A percentile compares a stretch with the other conserved stretches of the same genome.
phyloP scores from a whole-genome alignment of 2,113 vertebrate genomes.

The human region DNA sequence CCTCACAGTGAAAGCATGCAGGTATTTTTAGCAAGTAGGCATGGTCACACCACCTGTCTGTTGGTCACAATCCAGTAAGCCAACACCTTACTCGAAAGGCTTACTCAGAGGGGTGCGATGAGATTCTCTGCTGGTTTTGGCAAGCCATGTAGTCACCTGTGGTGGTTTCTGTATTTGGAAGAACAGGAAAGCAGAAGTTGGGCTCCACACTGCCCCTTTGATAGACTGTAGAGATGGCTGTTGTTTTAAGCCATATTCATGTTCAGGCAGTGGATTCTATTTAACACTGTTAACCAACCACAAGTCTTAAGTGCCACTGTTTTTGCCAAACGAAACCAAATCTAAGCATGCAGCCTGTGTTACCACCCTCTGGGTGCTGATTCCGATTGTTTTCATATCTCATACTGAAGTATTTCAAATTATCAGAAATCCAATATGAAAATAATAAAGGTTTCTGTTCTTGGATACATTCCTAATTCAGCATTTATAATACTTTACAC shows the following conservation, averaged over 20 bases:
- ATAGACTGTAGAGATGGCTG: background rate
- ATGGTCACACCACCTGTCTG: background rate
- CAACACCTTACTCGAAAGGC: background rate
- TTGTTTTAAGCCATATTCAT: background rate
- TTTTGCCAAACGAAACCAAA: background rate
- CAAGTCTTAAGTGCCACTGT: background rate
- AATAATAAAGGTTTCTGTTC: background rate
- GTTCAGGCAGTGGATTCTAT: background rate
- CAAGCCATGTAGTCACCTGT: fast-evolving
- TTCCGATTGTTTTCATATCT: background rate
- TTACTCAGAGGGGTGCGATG: background rate
- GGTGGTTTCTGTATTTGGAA: background rate
- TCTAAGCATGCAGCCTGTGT: background rate
- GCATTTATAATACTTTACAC: background rate
- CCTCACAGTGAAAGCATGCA: background rate
- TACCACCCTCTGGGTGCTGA: background rate
- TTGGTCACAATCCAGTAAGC: background rate
- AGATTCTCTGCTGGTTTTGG: background rate
- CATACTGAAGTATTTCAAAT: background rate
- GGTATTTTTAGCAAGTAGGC: background rate
- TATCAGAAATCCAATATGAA: background rate
- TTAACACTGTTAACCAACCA: background rate
- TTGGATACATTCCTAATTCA: background rate
- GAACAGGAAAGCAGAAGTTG: background rate
- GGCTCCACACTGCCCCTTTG: background rate